phyloP scores from a whole-genome alignment of 2,113 vertebrate genomes.

The Antennarius striatus region DNA sequence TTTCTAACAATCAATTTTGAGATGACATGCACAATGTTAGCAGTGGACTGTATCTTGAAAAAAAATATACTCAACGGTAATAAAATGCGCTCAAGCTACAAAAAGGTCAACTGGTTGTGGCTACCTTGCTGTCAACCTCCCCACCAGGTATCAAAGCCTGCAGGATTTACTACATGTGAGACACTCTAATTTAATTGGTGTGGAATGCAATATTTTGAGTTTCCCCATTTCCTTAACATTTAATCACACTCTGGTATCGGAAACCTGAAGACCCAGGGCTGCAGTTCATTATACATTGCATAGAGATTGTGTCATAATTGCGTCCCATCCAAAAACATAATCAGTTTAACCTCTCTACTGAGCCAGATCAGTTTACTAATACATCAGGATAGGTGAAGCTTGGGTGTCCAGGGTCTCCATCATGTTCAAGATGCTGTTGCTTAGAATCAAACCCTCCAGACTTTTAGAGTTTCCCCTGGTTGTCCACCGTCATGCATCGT shows the following conservation, averaged over 20 bases:
- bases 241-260: conserved; percentile 63
- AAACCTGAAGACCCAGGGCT: conserved; percentile 58
- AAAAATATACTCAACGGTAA: background rate
- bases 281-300: conserved; percentile 60
- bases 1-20: too few species aligned
- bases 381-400: conserved; percentile 40
- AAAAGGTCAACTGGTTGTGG: conserved; percentile 30
- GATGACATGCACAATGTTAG: too few species aligned
- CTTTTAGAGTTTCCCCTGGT: conserved; percentile 6
- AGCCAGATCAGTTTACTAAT: conserved; percentile 75
- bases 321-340: conserved; percentile 74
- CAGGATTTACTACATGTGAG: conserved; percentile 53
- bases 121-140: conserved; percentile 38
- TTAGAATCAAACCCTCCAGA: conserved; percentile 29
- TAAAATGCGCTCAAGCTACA: conserved; percentile 1
- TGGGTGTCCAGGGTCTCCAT: conserved; percentile 29
- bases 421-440: conserved; percentile 30
- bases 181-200: conserved; percentile 73
- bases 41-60: too few species aligned
- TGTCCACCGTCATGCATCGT: conserved; percentile 37
- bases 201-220: conserved; percentile 77
- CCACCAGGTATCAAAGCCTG: conserved; percentile 65
- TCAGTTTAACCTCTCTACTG: conserved; percentile 76
- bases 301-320: conserved; percentile 77
- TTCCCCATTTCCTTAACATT: conserved; percentile 74